Percentiles rank a stretch among this genome's conserved stretches.
Evolutionary conservation across 92 coral and sea anemone species (phyloP).

Genomic region (Parazoanthus atlanticus): DNA sequence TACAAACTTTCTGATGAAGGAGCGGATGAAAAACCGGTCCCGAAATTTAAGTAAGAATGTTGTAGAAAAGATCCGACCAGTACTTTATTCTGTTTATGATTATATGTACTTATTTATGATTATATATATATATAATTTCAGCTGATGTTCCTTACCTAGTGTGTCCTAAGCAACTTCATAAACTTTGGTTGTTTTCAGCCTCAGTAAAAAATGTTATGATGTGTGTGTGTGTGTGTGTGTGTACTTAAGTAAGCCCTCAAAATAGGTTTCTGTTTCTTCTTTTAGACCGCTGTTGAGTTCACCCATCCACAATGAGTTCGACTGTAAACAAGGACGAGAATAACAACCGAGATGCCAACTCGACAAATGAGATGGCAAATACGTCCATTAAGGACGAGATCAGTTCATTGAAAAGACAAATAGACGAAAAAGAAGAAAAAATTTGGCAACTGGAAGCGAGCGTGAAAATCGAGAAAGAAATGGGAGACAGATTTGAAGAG

Average conservation of each 20-base stretch:
- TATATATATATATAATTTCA: too few relatives aligned
- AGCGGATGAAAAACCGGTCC: too few relatives aligned
- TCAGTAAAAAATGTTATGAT: too few relatives aligned
- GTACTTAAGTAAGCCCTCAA: neutral
- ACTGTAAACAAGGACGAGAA: neutral
- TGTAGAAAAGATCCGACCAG: too few relatives aligned
- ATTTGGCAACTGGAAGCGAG: conserved; percentile 63
- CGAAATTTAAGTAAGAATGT: too few relatives aligned
- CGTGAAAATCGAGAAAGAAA: conserved; percentile 63
- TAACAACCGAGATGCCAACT: neutral
- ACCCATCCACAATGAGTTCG: neutral
- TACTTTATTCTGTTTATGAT: too few relatives aligned
- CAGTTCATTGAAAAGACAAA: conserved; percentile 45
- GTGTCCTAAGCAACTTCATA: too few relatives aligned
- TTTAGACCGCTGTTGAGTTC: neutral
- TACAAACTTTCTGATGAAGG: too few relatives aligned
- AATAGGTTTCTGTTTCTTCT: neutral
- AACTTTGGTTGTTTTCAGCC: too few relatives aligned
- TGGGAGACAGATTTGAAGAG: conserved; percentile 46
- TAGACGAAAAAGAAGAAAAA: conserved; percentile 56
- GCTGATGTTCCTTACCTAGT: too few relatives aligned
- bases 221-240: too few relatives aligned
- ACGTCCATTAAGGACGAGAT: conserved; percentile 16
- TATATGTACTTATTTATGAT: too few relatives aligned
- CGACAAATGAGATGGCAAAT: neutral